A percentile compares a stretch with the other conserved stretches of the same genome.
phyloP scores from a whole-genome alignment of 2,797 vertebrate species.

The Botia almorhae region DNA sequence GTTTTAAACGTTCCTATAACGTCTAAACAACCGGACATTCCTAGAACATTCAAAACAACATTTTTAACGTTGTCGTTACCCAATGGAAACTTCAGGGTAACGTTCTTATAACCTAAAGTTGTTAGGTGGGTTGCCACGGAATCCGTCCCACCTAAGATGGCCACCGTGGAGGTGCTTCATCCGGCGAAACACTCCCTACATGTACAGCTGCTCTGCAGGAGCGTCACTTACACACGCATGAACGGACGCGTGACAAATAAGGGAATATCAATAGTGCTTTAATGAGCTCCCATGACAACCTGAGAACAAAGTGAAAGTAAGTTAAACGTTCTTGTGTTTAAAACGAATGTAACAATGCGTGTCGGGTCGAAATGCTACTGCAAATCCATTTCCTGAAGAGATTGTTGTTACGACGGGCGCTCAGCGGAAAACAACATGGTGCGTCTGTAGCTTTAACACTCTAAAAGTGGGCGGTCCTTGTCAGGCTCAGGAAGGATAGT shows the following conservation, averaged over 20 bases:
- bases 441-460: too few species aligned
- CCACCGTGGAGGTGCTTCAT: not conserved
- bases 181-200: not conserved
- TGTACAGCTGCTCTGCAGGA: not conserved
- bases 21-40: too few species aligned
- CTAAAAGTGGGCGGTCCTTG: not conserved
- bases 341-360: conserved; percentile 8
- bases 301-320: not conserved
- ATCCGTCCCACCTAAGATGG: not conserved
- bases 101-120: too few species aligned
- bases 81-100: too few species aligned
- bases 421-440: too few species aligned
- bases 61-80: too few species aligned
- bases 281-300: conserved; percentile 23
- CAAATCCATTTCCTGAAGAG: too few species aligned
- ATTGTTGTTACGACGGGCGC: too few species aligned
- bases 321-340: not conserved
- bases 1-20: too few species aligned
- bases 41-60: too few species aligned
- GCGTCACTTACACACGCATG: not conserved
- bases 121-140: not conserved
- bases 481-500: too few species aligned
- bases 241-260: not conserved
- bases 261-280: conserved; percentile 6
- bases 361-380: conserved; percentile 8